These are phyloP conservation scores for Semnopithecus entellus DNA, from an alignment of 2,113 vertebrate species.

Conservation along the genomic window DNA sequence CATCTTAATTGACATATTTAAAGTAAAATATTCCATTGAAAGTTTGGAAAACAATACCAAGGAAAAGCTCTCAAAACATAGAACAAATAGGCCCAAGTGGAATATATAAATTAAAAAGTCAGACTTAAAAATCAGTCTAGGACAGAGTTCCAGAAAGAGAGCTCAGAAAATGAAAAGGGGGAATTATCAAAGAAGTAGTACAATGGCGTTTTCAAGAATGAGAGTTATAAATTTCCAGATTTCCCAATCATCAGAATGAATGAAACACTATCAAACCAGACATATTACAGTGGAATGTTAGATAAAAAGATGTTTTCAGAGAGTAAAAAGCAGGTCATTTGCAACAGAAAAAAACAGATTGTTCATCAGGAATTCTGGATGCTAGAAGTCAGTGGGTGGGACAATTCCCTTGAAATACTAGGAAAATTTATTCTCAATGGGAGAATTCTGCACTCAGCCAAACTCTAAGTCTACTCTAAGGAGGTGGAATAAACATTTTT, in stretches of 20 bases:
- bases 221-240: background rate
- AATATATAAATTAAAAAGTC: background rate
- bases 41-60: background rate
- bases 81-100: background rate
- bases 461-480: background rate
- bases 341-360: background rate
- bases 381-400: background rate
- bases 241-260: background rate
- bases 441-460: background rate
- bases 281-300: background rate
- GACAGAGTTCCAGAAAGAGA: background rate
- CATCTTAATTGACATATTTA: background rate
- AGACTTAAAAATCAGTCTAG: background rate
- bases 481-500: background rate
- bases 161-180: background rate
- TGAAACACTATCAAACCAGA: background rate
- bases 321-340: background rate
- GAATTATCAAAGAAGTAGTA: background rate
- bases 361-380: background rate
- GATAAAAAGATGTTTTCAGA: background rate
- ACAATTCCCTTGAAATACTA: background rate
- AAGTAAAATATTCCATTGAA: background rate
- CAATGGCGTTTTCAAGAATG: background rate
- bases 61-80: background rate
- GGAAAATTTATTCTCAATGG: background rate